These are phyloP conservation scores for Climacteris rufus DNA, from an alignment of 2,113 vertebrate genomes.

Conservation along the genomic window DNA sequence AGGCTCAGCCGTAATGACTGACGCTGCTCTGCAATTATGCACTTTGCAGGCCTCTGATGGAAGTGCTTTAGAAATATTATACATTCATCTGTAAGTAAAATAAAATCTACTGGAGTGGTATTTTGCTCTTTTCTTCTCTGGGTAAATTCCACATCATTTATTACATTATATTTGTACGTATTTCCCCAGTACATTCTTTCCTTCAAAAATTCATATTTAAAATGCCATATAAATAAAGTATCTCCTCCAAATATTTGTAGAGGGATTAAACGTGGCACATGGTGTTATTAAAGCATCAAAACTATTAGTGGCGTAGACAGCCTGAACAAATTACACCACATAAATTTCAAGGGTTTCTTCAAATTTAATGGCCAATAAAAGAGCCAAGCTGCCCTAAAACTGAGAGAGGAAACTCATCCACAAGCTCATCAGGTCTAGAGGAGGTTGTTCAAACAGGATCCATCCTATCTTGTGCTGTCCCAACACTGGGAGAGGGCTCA, in stretches of 20 bases:
- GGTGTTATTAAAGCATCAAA: conserved; percentile 66
- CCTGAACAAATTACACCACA: conserved; percentile 36
- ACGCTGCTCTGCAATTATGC: conserved; percentile 8
- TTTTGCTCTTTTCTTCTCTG: conserved; percentile 55
- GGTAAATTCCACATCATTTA: conserved; percentile 62
- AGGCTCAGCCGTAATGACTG: not conserved
- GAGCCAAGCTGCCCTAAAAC: not conserved
- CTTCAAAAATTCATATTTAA: conserved; percentile 44
- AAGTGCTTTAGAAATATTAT: conserved; percentile 40
- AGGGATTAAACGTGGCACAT: conserved; percentile 23
- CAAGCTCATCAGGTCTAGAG: not conserved
- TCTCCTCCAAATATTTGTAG: conserved; percentile 52
- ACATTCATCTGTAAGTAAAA: conserved; percentile 54
- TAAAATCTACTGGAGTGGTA: conserved; percentile 31
- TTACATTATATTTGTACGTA: conserved; percentile 26
- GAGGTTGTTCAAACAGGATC: not conserved
- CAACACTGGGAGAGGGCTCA: not conserved
- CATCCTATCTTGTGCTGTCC: not conserved
- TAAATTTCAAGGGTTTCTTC: conserved; percentile 27
- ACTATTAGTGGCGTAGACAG: conserved; percentile 40
- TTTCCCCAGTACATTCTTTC: conserved; percentile 16
- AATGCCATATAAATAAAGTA: conserved; percentile 57
- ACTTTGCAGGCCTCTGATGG: conserved; percentile 18
- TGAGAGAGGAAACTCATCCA: fast-evolving
- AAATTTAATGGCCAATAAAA: not conserved